phyloP scores from a whole-genome alignment of 2,113 vertebrate species.

The Oplegnathus fasciatus region DNA sequence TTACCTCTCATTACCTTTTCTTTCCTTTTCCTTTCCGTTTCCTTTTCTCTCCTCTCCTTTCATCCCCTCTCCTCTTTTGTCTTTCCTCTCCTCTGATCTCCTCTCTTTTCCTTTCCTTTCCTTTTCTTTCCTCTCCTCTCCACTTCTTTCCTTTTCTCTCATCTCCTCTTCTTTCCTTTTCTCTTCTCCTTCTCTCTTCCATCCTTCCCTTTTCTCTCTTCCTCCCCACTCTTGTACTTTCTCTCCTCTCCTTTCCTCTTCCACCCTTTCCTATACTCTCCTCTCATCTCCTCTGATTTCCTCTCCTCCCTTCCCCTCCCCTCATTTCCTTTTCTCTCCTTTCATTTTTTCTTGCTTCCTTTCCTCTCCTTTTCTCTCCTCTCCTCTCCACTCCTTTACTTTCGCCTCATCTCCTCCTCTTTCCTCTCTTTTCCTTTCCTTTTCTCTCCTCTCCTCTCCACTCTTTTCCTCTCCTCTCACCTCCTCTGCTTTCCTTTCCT shows the following conservation, averaged over 20 bases:
- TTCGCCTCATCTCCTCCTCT: neutral
- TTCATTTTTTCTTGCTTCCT: neutral
- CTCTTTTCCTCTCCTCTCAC: no score
- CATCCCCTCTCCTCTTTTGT: no score
- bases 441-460: neutral
- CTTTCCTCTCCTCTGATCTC: no score
- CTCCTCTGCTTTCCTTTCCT: neutral
- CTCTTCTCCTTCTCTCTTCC: neutral
- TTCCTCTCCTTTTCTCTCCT: neutral
- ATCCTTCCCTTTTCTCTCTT: neutral
- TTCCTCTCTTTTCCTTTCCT: neutral
- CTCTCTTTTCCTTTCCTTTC: neutral
- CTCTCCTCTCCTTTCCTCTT: no score
- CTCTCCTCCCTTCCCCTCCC: neutral
- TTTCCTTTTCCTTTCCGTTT: neutral
- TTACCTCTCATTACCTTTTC: neutral
- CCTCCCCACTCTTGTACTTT: neutral
- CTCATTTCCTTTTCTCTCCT: neutral
- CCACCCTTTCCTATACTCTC: no score
- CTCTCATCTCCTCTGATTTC: no score
- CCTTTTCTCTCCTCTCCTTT: no score
- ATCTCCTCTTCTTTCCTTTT: neutral
- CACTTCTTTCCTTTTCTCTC: neutral
- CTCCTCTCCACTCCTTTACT: neutral
- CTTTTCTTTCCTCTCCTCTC: neutral